phyloP scores from a whole-genome alignment of 1,140 invertebrate genomes.

The Condylostylus longicornis region DNA sequence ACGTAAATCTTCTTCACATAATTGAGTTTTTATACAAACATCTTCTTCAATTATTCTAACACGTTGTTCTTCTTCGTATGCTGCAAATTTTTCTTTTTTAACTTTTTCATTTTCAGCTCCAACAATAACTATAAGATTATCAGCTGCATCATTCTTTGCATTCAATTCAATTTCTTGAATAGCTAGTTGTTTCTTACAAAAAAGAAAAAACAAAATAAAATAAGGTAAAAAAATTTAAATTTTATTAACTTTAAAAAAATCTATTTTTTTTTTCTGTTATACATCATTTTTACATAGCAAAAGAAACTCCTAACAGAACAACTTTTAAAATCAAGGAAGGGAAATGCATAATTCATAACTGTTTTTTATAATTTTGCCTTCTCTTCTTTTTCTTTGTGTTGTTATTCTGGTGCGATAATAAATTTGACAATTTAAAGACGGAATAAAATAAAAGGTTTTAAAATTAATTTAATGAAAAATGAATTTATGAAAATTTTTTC shows the following conservation, averaged over 20 bases:
- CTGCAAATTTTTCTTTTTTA: constrained; percentile 62
- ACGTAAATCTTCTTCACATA: constrained; percentile 78
- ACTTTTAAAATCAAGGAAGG: too few relatives aligned
- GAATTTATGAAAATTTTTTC: too few relatives aligned
- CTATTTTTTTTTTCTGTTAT: constrained; percentile 5
- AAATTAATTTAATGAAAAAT: too few relatives aligned
- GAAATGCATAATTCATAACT: too few relatives aligned
- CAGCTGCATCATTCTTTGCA: constrained; percentile 78
- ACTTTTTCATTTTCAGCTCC: constrained; percentile 82
- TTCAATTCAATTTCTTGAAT: constrained; percentile 72
- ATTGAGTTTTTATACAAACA: constrained; percentile 62
- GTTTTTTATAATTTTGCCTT: too few relatives aligned
- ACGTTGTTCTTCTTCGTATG: constrained; percentile 74
- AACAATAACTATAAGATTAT: constrained; percentile 76
- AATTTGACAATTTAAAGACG: too few relatives aligned
- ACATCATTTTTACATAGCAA: too few relatives aligned
- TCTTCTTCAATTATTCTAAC: constrained; percentile 73
- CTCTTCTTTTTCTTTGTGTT: too few relatives aligned
- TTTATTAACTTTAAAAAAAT: constrained; percentile 29
- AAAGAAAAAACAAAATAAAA: constrained; percentile 1
- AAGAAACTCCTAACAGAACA: too few relatives aligned
- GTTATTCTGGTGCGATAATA: too few relatives aligned
- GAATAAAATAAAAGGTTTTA: too few relatives aligned
- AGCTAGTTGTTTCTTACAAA: constrained; percentile 53
- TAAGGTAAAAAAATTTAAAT: constrained; percentile 17